Evolutionary conservation across 2,888 invertebrate genomes (phyloP).

Genomic region (Amaurobius ferox): DNA sequence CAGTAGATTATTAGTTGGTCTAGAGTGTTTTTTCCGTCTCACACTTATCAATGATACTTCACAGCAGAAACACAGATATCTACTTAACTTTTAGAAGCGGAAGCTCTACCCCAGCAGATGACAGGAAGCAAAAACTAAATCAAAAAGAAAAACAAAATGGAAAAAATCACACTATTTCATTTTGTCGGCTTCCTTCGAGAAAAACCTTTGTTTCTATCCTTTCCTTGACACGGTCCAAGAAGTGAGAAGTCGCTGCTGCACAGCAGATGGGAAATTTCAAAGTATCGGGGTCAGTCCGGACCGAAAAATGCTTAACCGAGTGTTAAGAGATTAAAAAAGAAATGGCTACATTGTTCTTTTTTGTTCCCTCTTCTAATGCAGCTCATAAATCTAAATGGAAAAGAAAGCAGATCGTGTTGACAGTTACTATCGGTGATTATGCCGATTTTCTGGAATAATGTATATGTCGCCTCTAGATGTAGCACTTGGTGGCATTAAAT

Average conservation of each 20-base stretch:
- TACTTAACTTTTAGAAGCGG: neutral
- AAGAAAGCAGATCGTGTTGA: conserved; percentile 2
- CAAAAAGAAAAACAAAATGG: neutral
- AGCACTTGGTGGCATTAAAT: too few relatives aligned
- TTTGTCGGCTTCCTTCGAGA: neutral
- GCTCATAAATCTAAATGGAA: conserved; percentile 12
- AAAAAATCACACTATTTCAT: neutral
- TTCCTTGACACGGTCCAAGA: neutral
- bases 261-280: conserved; percentile 4
- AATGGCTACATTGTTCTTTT: neutral
- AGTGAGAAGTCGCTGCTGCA: neutral
- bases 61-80: neutral
- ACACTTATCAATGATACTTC: too few relatives aligned
- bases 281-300: conserved; percentile 8
- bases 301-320: neutral
- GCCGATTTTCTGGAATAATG: too few relatives aligned
- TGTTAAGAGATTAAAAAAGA: neutral
- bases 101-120: conserved; percentile 1
- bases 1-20: too few relatives aligned
- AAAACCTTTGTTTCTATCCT: neutral
- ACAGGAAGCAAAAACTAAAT: neutral
- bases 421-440: neutral
- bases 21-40: too few relatives aligned
- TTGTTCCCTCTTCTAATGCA: neutral
- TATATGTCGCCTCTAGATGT: too few relatives aligned